A percentile compares a stretch with the other conserved stretches of the same genome.
These are phyloP conservation scores for Enteromius treurensis DNA, from an alignment of 2,797 vertebrate species.

Conservation along the genomic window DNA sequence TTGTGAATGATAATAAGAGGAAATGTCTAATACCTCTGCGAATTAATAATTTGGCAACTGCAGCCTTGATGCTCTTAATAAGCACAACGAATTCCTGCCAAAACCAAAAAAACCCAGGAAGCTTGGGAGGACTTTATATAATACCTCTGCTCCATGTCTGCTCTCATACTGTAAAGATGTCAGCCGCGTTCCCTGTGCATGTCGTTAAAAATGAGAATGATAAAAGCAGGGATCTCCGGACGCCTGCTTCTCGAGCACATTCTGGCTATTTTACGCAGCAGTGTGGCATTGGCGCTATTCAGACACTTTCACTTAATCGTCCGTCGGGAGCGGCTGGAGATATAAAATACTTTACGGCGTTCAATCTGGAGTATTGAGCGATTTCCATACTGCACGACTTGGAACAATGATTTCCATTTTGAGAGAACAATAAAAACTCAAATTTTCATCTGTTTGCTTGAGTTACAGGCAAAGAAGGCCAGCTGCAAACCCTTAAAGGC, in stretches of 20 bases:
- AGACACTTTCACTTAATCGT: conserved; percentile 30
- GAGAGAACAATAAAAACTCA: conserved; percentile 51
- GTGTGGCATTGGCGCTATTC: conserved; percentile 27
- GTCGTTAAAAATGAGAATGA: conserved; percentile 49
- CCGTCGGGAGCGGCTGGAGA: conserved; percentile 33
- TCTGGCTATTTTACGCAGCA: conserved; percentile 43
- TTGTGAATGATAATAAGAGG: conserved; percentile 56
- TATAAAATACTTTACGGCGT: conserved; percentile 30
- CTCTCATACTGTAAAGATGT: conserved; percentile 55
- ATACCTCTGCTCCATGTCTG: conserved; percentile 47
- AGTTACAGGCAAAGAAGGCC: conserved; percentile 42
- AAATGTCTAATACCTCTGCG: conserved; percentile 45
- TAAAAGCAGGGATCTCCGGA: conserved; percentile 35
- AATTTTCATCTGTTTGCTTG: conserved; percentile 63
- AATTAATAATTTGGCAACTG: conserved; percentile 53
- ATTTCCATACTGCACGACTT: conserved; percentile 34
- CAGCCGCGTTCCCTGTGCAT: conserved; percentile 46
- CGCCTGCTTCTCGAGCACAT: conserved; percentile 24
- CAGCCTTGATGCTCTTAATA: conserved; percentile 43
- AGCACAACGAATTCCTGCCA: conserved; percentile 36
- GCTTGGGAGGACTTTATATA: conserved; percentile 31
- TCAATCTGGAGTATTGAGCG: conserved; percentile 20
- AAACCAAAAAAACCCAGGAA: conserved; percentile 34
- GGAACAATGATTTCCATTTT: conserved; percentile 42
- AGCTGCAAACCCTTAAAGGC: conserved; percentile 51